Base-by-base conservation (phyloP, 2,113 vertebrate genomes). In the Poicephalus gulielmi region DNA sequence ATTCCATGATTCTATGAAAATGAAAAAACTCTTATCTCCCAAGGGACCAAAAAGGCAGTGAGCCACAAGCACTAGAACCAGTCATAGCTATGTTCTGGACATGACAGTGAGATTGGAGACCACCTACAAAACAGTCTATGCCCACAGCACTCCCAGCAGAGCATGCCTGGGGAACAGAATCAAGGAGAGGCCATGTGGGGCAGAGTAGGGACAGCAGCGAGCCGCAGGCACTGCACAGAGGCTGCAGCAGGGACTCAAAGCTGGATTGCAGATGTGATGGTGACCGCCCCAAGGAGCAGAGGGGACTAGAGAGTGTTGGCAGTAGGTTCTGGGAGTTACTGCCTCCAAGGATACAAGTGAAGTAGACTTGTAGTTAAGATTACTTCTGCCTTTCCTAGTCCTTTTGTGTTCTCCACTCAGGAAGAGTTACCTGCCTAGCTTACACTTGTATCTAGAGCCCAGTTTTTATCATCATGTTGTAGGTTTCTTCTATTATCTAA, bases 381-480 rank as follows among this genome's bases (percentile, higher is more conserved):
- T 1, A 12, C 44, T 92, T 66, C 44, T 35, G 11, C 31, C 31
- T 80, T 47, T 53, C 22, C 52, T 46, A 1, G 0, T 20, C 30
- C 18, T 39, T 78, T 39, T 35, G 31, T 22, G 30, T 33, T 66
- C 44, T 28, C 79, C 14, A 5, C 13, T 80, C 9, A 19, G 20
- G 25, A 44, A 35, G 49, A 8, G 64, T 8, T 8, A 43, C 13
- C 66, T 57, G 57, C 70, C 25, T 8, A 31, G n/a, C 60, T 70
- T 39, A 18, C 0, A 0, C 11, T 27, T 1, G 0, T 12, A 15
- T 22, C 2, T 0, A 57, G 30, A 83, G 28, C 10, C 47, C 33
- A 22, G 62, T 6, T 63, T 50, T 53, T 43, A 23, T 33, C 0
- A 0, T 41, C 86, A 35, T 10, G 28, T 20, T 33, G n/a, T 9